Base-by-base conservation (phyloP, 2,113 vertebrate genomes). In the Progne subis region DNA sequence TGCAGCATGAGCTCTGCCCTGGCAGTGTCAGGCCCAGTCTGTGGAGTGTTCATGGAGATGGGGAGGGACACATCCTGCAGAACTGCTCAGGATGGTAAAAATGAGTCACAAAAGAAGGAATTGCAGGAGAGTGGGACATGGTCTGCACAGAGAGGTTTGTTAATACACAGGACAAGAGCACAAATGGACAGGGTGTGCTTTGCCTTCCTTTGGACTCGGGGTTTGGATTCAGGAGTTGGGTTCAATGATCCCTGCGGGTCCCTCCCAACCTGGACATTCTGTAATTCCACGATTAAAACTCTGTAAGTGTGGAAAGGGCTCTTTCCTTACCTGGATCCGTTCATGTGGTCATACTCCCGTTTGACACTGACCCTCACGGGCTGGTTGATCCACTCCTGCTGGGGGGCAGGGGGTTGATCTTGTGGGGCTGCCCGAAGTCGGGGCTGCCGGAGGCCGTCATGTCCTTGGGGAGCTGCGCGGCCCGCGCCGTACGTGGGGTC, bases 381-480 rank as follows among this genome's bases (percentile, higher is more conserved):
- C 96, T 99, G 99, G 87, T 98, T 99, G 97, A 99, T 99, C 99
- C 99, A 99, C 95, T 99, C 99, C 95, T 99, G 99, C 97, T 99
- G 99, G 2, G 99, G 18, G 99, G 99, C 90, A 99, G 95, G 41
- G 99, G 98, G 98, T 99, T 99, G 98, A 99, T 99, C 97, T 99
- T 99, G 98, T 99, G 99, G 19, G 99, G 98, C 95, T 99, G 99
- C 90, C 99, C 99, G 4, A 99, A 99, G 98, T 99, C 99, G 60
- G 99, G 99, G 96, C 99, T 98, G 94, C 99, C 99, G 97, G 99
- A 99, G 98, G 99, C 99, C 77, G 99, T 99, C 99, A 99, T 99
- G 92, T 99, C 99, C 98, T 99, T 99, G 96, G 99, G 98, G 82
- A 99, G 98, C 80, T 99, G 99, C 95, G 99, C 97, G 64, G 99